These are phyloP conservation scores for Bombus terrestris DNA, from an alignment of 1,140 invertebrate species.

Conservation along the genomic window DNA sequence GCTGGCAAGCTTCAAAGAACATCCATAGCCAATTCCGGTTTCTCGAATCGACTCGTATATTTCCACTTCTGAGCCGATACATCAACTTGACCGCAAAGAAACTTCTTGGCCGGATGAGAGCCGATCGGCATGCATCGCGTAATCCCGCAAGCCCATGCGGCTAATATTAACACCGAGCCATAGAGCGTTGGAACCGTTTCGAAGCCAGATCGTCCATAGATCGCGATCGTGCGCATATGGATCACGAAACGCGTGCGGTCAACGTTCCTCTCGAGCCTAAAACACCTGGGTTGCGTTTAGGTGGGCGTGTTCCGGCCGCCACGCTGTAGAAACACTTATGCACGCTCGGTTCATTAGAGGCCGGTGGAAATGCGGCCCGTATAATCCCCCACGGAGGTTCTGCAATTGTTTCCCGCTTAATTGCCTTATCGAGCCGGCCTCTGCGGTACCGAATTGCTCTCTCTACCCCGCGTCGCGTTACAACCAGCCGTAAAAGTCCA, in stretches of 20 bases:
- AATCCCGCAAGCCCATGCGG: constrained; percentile 3
- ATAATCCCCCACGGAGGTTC: constrained; percentile 63
- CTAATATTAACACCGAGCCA: not conserved
- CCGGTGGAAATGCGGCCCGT: constrained; percentile 58
- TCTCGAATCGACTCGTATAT: not conserved
- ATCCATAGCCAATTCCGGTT: not conserved
- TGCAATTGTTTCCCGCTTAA: constrained; percentile 73
- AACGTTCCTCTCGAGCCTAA: constrained; percentile 36
- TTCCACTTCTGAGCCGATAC: not conserved
- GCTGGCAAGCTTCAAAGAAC: not conserved
- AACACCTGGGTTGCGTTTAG: constrained; percentile 49
- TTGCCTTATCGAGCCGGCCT: constrained; percentile 65
- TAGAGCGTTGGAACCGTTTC: not conserved
- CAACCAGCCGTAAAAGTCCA: constrained; percentile 48
- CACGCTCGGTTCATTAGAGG: constrained; percentile 67
- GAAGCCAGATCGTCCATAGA: constrained; percentile 8
- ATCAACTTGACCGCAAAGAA: not conserved
- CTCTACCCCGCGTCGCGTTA: constrained; percentile 43
- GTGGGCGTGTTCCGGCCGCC: constrained; percentile 42
- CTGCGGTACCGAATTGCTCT: constrained; percentile 39
- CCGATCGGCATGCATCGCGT: not conserved
- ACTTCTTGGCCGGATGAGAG: not conserved
- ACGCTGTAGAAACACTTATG: constrained; percentile 62
- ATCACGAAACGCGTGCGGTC: constrained; percentile 16
- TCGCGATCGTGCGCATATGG: constrained; percentile 34